Evolutionary conservation across 2,797 vertebrate genomes (phyloP).

Genomic region (Arvicola amphibius): DNA sequence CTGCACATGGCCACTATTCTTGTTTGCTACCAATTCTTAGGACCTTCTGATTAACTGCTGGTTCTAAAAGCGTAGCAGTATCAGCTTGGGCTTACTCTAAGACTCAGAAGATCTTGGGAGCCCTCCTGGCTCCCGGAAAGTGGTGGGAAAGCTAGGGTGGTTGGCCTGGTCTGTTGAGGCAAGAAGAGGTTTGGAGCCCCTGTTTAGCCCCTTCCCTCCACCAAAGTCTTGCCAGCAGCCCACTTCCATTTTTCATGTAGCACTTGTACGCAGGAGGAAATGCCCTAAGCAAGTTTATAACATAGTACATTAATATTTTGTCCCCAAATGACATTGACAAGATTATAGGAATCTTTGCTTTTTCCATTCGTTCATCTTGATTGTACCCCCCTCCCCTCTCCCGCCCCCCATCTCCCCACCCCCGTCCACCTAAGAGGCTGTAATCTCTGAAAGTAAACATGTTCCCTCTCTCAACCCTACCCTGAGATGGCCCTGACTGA

Average conservation of each 20-base stretch:
- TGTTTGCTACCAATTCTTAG: accelerated
- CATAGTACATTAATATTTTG: constrained; percentile 84
- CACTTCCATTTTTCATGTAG: constrained; percentile 57
- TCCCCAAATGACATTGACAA: constrained; percentile 83
- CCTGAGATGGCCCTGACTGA: neutral
- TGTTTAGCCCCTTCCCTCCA: too few relatives aligned
- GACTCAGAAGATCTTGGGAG: neutral
- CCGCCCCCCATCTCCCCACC: too few relatives aligned
- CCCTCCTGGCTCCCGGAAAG: neutral
- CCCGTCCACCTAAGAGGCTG: constrained; percentile 62
- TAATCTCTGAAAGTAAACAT: constrained; percentile 82
- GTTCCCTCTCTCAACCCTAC: neutral
- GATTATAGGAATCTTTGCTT: constrained; percentile 69
- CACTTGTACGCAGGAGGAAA: constrained; percentile 74
- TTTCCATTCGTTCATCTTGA: constrained; percentile 51
- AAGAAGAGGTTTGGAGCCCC: accelerated
- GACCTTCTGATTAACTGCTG: neutral
- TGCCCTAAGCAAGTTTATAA: constrained; percentile 84
- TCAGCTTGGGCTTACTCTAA: neutral
- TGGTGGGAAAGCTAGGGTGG: neutral
- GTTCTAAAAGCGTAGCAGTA: neutral
- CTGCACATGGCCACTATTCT: neutral
- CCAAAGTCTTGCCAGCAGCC: neutral
- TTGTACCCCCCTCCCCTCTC: constrained; percentile 76
- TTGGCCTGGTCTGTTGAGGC: neutral